phyloP scores from a whole-genome alignment of 1,140 invertebrate genomes.

The Drosophila ananassae region DNA sequence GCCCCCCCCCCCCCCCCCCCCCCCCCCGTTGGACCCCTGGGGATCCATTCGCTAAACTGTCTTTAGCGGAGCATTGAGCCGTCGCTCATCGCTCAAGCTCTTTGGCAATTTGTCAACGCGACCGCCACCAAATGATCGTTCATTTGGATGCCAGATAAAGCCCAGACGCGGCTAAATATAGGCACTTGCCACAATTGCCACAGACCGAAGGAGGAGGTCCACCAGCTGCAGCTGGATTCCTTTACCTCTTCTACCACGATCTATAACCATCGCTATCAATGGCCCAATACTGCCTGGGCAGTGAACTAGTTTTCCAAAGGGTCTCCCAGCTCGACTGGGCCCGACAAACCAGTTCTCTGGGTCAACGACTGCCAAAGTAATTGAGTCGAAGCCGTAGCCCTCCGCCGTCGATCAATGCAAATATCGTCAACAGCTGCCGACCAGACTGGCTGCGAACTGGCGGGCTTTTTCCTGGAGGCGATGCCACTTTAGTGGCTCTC shows the following conservation, averaged over 20 bases:
- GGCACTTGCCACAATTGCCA: constrained; percentile 42
- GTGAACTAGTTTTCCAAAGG: constrained; percentile 52
- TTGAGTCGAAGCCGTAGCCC: constrained; percentile 30
- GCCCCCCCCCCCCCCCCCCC: neutral
- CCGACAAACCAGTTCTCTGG: constrained; percentile 48
- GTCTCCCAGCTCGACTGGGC: constrained; percentile 10
- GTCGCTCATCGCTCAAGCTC: constrained; percentile 63
- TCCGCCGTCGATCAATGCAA: constrained; percentile 51
- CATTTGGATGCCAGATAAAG: constrained; percentile 73
- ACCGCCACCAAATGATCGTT: constrained; percentile 72
- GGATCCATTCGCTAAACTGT: constrained; percentile 35
- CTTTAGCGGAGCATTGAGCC: constrained; percentile 59
- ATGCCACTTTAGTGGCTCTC: constrained; percentile 6
- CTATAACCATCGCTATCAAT: constrained; percentile 22
- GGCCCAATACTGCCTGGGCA: constrained; percentile 24
- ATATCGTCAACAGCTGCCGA: constrained; percentile 63
- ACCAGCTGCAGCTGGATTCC: constrained; percentile 27
- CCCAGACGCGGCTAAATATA: constrained; percentile 67
- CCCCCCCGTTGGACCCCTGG: neutral
- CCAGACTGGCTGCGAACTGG: constrained; percentile 23
- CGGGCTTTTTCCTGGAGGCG: constrained; percentile 26
- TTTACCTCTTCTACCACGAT: neutral
- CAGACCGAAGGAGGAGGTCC: neutral
- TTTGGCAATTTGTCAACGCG: constrained; percentile 78
- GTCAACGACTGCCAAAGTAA: constrained; percentile 77